Percentiles rank a stretch among this genome's conserved stretches.
Evolutionary conservation across 1,140 invertebrate species (phyloP).

Genomic region (Planococcus citri): DNA sequence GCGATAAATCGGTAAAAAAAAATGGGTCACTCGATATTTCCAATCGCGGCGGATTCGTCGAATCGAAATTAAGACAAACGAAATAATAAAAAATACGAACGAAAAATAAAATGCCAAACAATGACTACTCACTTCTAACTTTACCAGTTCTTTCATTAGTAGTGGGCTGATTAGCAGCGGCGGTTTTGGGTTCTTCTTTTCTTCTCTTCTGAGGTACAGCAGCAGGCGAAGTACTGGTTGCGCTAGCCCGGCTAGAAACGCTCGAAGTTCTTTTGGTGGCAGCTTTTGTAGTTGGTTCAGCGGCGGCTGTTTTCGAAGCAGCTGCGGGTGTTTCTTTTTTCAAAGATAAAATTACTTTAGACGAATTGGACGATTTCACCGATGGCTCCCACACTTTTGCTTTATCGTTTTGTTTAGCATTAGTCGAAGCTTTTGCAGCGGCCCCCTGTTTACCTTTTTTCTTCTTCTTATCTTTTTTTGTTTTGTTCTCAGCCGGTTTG

Average conservation of each 20-base stretch:
- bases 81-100: no score
- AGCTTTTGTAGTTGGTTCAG: background rate
- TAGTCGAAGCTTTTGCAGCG: background rate
- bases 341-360: background rate
- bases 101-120: no score
- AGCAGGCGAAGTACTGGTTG: background rate
- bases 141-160: background rate
- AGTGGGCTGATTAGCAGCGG: background rate
- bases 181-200: conserved; percentile 4
- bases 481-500: background rate
- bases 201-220: background rate
- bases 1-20: no score
- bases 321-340: background rate
- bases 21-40: no score
- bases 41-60: no score
- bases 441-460: background rate
- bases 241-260: background rate
- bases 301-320: background rate
- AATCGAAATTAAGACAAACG: no score
- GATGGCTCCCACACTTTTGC: conserved; percentile 1
- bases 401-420: background rate
- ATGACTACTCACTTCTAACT: background rate
- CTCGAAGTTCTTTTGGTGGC: background rate
- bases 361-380: conserved; percentile 12
- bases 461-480: conserved; percentile 7